phyloP scores from a whole-genome alignment of 2,797 vertebrate species.

The Gephyroberyx darwinii region DNA sequence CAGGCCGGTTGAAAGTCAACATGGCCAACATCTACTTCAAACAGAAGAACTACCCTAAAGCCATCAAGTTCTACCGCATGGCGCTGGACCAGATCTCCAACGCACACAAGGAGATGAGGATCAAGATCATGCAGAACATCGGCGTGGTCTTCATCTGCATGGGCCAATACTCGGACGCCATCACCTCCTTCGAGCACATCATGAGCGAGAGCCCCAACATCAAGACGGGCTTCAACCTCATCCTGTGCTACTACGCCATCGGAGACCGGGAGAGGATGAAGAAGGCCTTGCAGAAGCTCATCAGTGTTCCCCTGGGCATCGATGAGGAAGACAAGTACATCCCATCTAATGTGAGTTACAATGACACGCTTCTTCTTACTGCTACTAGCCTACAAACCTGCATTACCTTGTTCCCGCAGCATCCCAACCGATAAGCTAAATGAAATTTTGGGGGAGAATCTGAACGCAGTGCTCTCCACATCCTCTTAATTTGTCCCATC shows the following conservation, averaged over 20 bases:
- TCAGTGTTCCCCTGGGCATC: constrained; percentile 89
- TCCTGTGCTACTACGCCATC: constrained; percentile 92
- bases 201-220: constrained; percentile 94
- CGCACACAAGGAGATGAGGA: constrained; percentile 92
- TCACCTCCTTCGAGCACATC: constrained; percentile 93
- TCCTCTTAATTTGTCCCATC: not conserved
- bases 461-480: not conserved
- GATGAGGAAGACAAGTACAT: constrained; percentile 95
- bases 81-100: constrained; percentile 96
- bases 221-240: constrained; percentile 93
- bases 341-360: constrained; percentile 84
- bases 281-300: constrained; percentile 94
- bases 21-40: constrained; percentile 98
- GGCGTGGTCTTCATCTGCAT: constrained; percentile 91
- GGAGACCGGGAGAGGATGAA: constrained; percentile 95
- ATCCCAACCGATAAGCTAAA: not conserved
- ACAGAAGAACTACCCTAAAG: constrained; percentile 95
- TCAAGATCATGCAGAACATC: constrained; percentile 98
- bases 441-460: not conserved
- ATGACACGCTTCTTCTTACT: too few species aligned
- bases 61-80: constrained; percentile 98
- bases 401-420: too few species aligned
- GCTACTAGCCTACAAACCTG: too few species aligned
- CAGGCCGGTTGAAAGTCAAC: constrained; percentile 94
- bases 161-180: constrained; percentile 92